These are phyloP conservation scores for Muntiacus muntjak DNA, from an alignment of 2,113 vertebrate species.

Conservation along the genomic window DNA sequence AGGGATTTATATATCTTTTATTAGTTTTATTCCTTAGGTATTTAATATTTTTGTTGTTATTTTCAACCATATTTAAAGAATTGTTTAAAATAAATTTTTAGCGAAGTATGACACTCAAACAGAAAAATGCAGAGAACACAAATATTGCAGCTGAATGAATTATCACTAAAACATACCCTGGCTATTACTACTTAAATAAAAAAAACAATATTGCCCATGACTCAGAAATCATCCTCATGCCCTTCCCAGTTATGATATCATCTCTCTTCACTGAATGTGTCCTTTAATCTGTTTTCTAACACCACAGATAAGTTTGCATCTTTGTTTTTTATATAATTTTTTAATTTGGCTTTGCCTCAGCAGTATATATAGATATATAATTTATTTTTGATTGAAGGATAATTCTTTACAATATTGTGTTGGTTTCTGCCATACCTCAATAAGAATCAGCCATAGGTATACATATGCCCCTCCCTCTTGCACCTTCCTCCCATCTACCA, in stretches of 20 bases:
- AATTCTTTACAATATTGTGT: not conserved
- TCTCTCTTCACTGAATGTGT: not conserved
- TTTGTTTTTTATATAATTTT: slow-evolving; percentile 6
- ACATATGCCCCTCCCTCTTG: not conserved
- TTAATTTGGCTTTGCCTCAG: not conserved
- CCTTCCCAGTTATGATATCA: not conserved
- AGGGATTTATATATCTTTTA: not conserved
- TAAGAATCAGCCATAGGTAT: not conserved
- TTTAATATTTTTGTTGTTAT: not conserved
- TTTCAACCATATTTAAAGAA: not conserved
- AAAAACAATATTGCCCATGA: not conserved
- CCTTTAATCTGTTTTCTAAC: not conserved
- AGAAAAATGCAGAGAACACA: not conserved
- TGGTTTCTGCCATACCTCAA: not conserved
- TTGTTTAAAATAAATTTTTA: not conserved
- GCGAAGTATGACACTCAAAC: not conserved
- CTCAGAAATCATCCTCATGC: not conserved
- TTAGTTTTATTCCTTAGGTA: not conserved
- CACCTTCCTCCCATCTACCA: not conserved
- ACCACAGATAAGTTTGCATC: not conserved
- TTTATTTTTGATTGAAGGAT: not conserved
- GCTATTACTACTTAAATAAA: not conserved
- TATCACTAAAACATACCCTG: not conserved
- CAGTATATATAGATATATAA: not conserved
- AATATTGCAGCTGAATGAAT: not conserved